A percentile compares a stretch with the other conserved stretches of the same genome.
phyloP scores from a whole-genome alignment of 2,113 vertebrate genomes.

The Uria aalge region DNA sequence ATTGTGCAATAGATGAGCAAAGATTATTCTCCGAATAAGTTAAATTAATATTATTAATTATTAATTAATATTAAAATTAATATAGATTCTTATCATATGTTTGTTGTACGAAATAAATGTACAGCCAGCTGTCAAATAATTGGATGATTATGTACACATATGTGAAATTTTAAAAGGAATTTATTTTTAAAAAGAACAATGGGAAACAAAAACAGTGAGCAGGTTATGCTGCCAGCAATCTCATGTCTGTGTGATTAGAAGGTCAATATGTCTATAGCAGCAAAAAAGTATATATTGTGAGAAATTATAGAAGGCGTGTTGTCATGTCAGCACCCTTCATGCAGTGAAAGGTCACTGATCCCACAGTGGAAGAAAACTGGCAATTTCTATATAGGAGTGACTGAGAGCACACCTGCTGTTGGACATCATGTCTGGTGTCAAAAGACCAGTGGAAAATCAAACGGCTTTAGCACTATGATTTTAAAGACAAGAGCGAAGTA shows the following conservation, averaged over 20 bases:
- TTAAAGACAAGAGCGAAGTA: neutral
- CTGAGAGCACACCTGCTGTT: constrained; percentile 16
- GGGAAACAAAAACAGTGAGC: neutral
- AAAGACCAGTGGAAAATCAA: constrained; percentile 16
- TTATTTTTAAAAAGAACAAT: neutral
- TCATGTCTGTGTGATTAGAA: neutral
- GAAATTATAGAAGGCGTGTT: constrained; percentile 11
- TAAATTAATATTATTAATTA: neutral
- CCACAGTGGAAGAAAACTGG: constrained; percentile 10
- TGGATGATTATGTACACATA: neutral
- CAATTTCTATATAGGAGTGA: constrained; percentile 51
- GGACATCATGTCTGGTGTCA: neutral
- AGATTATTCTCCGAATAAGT: neutral
- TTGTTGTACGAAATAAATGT: neutral
- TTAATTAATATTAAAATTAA: neutral
- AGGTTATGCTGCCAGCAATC: neutral
- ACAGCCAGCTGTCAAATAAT: neutral
- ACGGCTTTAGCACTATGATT: neutral
- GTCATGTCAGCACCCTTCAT: constrained; percentile 19
- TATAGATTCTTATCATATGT: neutral
- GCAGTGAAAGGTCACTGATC: constrained; percentile 38
- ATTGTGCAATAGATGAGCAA: neutral
- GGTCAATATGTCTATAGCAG: neutral
- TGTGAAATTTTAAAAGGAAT: neutral
- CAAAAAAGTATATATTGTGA: neutral